phyloP scores from a whole-genome alignment of 2,113 vertebrate species.

The Hippocampus abdominalis region DNA sequence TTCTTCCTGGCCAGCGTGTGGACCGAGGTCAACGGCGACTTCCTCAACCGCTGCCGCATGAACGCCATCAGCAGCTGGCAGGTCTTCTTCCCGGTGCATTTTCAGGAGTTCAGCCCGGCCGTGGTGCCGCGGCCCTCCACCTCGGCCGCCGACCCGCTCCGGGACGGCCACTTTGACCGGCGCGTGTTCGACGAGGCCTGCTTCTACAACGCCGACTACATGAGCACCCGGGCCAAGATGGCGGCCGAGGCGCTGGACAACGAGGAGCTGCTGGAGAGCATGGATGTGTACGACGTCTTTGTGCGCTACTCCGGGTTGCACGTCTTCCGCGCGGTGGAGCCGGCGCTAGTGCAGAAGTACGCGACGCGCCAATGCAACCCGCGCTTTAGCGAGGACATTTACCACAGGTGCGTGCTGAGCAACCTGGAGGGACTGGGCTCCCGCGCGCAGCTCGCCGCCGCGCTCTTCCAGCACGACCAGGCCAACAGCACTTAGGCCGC shows the following conservation, averaged over 20 bases:
- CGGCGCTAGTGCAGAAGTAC: slow-evolving; percentile 89
- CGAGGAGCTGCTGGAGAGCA: slow-evolving; percentile 88
- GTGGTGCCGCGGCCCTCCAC: slow-evolving; percentile 77
- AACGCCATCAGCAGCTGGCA: slow-evolving; percentile 96
- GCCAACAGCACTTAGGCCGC: slow-evolving; percentile 86
- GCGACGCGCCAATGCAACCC: slow-evolving; percentile 83
- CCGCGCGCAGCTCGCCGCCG: slow-evolving; percentile 86
- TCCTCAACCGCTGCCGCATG: slow-evolving; percentile 94
- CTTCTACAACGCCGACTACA: slow-evolving; percentile 95
- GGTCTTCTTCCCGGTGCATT: slow-evolving; percentile 94
- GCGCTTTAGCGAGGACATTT: slow-evolving; percentile 87
- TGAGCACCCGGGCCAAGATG: slow-evolving; percentile 87
- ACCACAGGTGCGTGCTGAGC: slow-evolving; percentile 92
- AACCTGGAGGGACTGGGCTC: slow-evolving; percentile 90
- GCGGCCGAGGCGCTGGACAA: slow-evolving; percentile 83
- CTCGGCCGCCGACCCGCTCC: slow-evolving; percentile 71
- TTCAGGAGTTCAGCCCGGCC: slow-evolving; percentile 89
- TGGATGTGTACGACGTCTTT: slow-evolving; percentile 93
- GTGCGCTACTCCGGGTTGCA: slow-evolving; percentile 91
- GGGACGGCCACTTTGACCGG: slow-evolving; percentile 87
- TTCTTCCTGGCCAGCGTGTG: slow-evolving; percentile 88
- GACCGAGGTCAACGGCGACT: slow-evolving; percentile 87
- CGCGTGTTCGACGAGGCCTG: slow-evolving; percentile 90
- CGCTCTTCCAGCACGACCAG: slow-evolving; percentile 93
- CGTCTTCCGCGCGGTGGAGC: slow-evolving; percentile 91